Percentiles rank a stretch among this genome's conserved stretches.
These are phyloP conservation scores for Lithosia quadra DNA, from an alignment of 2,888 invertebrate species.

Conservation along the genomic window DNA sequence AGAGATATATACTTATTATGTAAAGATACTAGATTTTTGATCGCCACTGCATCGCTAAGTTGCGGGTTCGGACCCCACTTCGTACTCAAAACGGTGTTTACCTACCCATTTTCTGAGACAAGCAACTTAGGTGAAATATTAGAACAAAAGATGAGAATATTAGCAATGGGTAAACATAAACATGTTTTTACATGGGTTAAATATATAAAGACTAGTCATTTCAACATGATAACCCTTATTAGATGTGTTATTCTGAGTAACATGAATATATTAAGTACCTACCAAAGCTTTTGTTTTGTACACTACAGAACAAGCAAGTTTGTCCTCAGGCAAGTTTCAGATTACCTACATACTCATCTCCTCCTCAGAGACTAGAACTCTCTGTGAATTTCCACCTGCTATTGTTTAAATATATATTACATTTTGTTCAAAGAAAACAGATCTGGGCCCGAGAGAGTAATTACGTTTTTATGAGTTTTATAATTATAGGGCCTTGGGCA, in stretches of 20 bases:
- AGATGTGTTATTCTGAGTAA: background rate
- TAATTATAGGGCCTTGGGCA: conserved; percentile 19
- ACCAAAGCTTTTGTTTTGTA: background rate
- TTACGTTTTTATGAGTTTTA: conserved; percentile 26
- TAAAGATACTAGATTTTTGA: too few species aligned
- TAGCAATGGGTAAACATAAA: too few species aligned
- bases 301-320: conserved; percentile 9
- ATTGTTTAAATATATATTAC: conserved; percentile 3
- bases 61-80: too few species aligned
- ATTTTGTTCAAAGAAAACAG: conserved; percentile 7
- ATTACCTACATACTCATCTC: conserved; percentile 17
- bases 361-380: background rate
- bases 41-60: too few species aligned
- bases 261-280: background rate
- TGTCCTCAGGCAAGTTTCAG: conserved; percentile 21
- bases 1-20: too few species aligned
- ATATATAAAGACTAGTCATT: background rate
- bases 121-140: too few species aligned
- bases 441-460: conserved; percentile 22
- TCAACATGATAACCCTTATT: background rate
- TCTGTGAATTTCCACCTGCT: background rate
- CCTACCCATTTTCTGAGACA: too few species aligned
- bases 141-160: background rate
- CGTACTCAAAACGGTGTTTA: too few species aligned
- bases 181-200: background rate